Conservation (phyloP, 2,888 invertebrate species). For the Phoronis australis region DNA sequence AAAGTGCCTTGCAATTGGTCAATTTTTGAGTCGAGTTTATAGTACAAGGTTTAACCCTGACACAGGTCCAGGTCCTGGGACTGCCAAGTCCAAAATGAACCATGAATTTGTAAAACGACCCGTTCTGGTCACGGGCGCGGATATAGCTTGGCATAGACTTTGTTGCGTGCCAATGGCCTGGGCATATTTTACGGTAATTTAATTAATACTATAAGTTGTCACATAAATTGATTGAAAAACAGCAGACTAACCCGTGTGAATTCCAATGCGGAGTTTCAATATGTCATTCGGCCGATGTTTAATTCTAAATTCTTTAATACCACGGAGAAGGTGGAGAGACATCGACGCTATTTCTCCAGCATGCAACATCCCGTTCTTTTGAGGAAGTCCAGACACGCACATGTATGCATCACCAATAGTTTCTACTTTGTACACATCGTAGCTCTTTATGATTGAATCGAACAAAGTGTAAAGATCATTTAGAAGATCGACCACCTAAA, state of each 20-base stretch:
- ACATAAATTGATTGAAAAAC: too few species aligned
- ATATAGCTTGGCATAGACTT: too few species aligned
- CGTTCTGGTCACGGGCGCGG: too few species aligned
- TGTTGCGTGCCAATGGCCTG: too few species aligned
- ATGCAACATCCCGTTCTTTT: conserved; percentile 42
- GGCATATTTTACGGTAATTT: too few species aligned
- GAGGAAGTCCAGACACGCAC: conserved; percentile 46
- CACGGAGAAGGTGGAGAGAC: conserved; percentile 40
- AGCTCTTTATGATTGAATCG: conserved; percentile 80
- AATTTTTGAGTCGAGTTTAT: too few species aligned
- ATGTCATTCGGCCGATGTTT: conserved; percentile 84
- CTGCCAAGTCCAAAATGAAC: too few species aligned
- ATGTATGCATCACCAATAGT: conserved; percentile 49
- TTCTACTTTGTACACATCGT: conserved; percentile 54
- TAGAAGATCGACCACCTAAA: conserved; percentile 78
- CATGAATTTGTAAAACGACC: too few species aligned
- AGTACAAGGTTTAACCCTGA: too few species aligned
- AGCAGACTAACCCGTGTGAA: conserved; percentile 87
- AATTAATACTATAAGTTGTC: too few species aligned
- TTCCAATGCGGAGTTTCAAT: conserved; percentile 83
- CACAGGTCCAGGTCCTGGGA: too few species aligned
- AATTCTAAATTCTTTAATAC: conserved; percentile 67
- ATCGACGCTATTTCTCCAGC: conserved; percentile 48
- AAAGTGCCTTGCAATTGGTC: too few species aligned
- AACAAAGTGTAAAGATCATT: conserved; percentile 85